A percentile compares a stretch with the other conserved stretches of the same genome.
Evolutionary conservation across 2,888 invertebrate species (phyloP).

Genomic region (Ennomos fuscantarius): DNA sequence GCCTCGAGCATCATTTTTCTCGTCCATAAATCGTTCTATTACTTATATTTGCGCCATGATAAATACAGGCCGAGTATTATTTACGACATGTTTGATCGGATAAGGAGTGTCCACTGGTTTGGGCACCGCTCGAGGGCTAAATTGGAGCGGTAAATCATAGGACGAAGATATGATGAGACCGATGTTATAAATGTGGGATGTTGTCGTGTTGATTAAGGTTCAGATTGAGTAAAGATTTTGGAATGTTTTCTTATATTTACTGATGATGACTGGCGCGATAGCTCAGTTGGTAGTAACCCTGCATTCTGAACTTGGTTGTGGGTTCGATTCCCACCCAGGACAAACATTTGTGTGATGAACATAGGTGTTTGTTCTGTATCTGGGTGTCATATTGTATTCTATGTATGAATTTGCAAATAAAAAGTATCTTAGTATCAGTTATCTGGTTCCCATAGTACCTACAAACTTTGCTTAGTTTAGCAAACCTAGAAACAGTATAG

Average conservation of each 20-base stretch:
- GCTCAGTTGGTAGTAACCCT: too few relatives aligned
- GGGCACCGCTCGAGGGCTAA: constrained; percentile 60
- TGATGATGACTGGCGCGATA: too few relatives aligned
- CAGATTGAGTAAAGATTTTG: constrained; percentile 1
- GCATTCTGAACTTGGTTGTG: too few relatives aligned
- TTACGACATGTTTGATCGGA: constrained; percentile 80
- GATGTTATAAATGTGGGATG: constrained; percentile 49
- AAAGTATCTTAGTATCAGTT: too few relatives aligned
- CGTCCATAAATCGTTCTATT: constrained; percentile 69
- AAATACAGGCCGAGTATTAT: constrained; percentile 78
- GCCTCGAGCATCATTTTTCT: constrained; percentile 51
- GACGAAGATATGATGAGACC: constrained; percentile 52
- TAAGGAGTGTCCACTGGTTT: constrained; percentile 72
- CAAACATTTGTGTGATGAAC: too few relatives aligned
- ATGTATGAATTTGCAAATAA: too few relatives aligned
- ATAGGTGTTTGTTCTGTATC: too few relatives aligned
- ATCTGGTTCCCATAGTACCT: too few relatives aligned
- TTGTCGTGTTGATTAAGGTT: constrained; percentile 35
- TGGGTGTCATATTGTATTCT: too few relatives aligned
- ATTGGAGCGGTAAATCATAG: constrained; percentile 76
- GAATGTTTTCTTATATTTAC: constrained; percentile 8
- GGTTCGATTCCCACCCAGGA: too few relatives aligned
- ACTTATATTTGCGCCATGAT: constrained; percentile 73
- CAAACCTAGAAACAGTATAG: too few relatives aligned
- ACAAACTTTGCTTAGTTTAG: too few relatives aligned